Evolutionary conservation across 2,113 vertebrate species (phyloP).

Genomic region (Ondatra zibethicus): DNA sequence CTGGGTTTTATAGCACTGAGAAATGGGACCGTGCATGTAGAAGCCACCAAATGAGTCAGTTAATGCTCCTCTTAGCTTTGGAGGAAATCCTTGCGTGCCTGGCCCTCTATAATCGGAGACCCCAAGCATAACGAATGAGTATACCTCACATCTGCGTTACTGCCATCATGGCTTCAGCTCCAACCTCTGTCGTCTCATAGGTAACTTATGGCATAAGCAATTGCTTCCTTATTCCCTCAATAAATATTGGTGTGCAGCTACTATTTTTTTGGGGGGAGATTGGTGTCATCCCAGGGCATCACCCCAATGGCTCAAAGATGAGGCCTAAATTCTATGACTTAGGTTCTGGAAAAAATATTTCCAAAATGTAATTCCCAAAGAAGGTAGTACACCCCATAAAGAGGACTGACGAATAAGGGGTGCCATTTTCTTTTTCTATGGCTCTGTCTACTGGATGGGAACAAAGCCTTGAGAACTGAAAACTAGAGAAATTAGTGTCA

Average conservation of each 20-base stretch:
- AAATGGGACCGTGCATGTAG: not conserved
- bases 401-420: not conserved
- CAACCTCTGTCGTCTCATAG: not conserved
- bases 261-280: not conserved
- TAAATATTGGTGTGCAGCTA: slow-evolving; percentile 1
- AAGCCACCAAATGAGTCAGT: not conserved
- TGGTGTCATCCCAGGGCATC: not conserved
- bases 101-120: not conserved
- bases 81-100: not conserved
- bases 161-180: not conserved
- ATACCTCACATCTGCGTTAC: not conserved
- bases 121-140: not conserved
- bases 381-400: not conserved
- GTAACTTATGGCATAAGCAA: not conserved
- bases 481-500: not conserved
- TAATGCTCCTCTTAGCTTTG: not conserved
- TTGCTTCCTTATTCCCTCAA: not conserved
- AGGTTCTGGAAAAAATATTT: not conserved
- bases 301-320: slow-evolving; percentile 23
- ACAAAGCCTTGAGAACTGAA: not conserved
- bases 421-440: not conserved
- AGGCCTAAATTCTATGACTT: slow-evolving; percentile 6
- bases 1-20: not conserved
- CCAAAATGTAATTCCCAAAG: slow-evolving; percentile 34
- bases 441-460: not conserved